Evolutionary conservation across 1,140 invertebrate genomes (phyloP).

Genomic region (Nixonia krombeini): DNA sequence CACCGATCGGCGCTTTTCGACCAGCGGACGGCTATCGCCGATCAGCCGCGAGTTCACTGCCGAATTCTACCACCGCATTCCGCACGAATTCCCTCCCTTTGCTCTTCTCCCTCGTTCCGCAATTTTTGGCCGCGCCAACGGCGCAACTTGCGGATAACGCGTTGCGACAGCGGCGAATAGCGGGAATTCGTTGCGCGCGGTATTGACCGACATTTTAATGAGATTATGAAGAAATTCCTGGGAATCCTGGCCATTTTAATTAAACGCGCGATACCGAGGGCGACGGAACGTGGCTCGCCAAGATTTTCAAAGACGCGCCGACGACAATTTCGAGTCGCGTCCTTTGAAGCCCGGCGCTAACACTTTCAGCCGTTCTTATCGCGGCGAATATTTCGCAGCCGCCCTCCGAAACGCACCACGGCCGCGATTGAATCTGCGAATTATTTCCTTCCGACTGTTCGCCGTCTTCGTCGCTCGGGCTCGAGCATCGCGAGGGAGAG

Average conservation of each 20-base stretch:
- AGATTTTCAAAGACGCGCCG: constrained; percentile 24
- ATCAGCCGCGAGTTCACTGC: too few relatives aligned
- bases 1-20: too few relatives aligned
- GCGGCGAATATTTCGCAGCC: constrained; percentile 45
- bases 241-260: constrained; percentile 66
- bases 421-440: constrained; percentile 38
- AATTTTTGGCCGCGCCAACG: too few relatives aligned
- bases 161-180: too few relatives aligned
- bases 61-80: too few relatives aligned
- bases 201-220: constrained; percentile 56
- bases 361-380: constrained; percentile 32
- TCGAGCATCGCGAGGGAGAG: too few relatives aligned
- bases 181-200: constrained; percentile 42
- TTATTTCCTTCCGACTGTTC: constrained; percentile 15
- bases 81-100: too few relatives aligned
- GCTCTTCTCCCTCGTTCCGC: too few relatives aligned
- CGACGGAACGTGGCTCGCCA: constrained; percentile 11
- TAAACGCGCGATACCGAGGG: constrained; percentile 51
- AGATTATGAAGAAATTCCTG: constrained; percentile 64
- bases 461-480: not conserved
- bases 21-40: too few relatives aligned
- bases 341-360: constrained; percentile 1
- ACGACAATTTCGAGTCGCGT: constrained; percentile 18
- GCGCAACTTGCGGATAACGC: too few relatives aligned
- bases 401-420: constrained; percentile 17